Evolutionary conservation across 2,888 invertebrate species (phyloP).

Genomic region (Lingula anatina): DNA sequence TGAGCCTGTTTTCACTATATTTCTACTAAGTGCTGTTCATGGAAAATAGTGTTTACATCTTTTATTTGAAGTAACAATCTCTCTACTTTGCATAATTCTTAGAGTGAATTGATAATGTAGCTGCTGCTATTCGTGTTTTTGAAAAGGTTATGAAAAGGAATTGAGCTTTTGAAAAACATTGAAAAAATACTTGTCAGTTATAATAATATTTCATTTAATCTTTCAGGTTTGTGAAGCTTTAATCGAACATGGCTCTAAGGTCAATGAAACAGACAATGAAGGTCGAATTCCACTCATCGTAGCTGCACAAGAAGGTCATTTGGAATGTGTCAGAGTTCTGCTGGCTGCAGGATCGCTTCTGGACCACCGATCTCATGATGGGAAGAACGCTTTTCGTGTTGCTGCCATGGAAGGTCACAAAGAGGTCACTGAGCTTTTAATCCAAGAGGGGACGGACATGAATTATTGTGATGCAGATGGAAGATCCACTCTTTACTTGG

Average conservation of each 20-base stretch:
- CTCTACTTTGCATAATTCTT: too few relatives aligned
- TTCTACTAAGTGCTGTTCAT: too few relatives aligned
- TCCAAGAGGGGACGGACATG: constrained; percentile 64
- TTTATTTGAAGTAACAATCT: too few relatives aligned
- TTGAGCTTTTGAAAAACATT: too few relatives aligned
- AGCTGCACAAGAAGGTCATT: constrained; percentile 66
- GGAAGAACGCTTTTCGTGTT: constrained; percentile 59
- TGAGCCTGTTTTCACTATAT: too few relatives aligned
- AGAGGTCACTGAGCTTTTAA: constrained; percentile 63
- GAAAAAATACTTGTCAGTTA: too few relatives aligned
- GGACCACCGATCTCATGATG: constrained; percentile 68
- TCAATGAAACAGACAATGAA: constrained; percentile 54
- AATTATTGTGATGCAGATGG: constrained; percentile 89
- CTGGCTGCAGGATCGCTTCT: constrained; percentile 32
- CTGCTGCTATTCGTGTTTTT: too few relatives aligned
- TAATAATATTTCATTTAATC: too few relatives aligned
- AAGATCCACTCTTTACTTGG: constrained; percentile 82
- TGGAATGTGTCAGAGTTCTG: constrained; percentile 29
- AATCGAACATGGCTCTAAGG: constrained; percentile 52
- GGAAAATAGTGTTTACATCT: too few relatives aligned
- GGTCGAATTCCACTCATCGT: constrained; percentile 59
- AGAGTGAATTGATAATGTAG: too few relatives aligned
- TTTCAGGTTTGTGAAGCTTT: constrained; percentile 58
- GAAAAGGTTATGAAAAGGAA: too few relatives aligned
- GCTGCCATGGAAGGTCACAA: constrained; percentile 67